phyloP scores from a whole-genome alignment of 2,113 vertebrate genomes.

The Odocoileus virginianus region DNA sequence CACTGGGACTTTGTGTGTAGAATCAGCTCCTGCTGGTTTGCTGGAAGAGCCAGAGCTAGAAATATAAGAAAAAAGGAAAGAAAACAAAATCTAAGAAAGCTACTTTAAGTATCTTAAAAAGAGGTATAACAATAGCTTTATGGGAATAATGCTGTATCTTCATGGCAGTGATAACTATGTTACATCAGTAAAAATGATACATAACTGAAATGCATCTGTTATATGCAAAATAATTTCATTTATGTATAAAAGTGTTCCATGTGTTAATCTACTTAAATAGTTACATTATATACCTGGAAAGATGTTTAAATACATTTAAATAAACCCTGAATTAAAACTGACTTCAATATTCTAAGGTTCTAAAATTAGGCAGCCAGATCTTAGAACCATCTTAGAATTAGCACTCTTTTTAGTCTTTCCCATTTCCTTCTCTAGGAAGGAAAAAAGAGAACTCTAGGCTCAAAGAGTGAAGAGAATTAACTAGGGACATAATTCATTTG shows the following conservation, averaged over 20 bases:
- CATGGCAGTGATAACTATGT: background rate
- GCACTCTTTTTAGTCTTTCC: background rate
- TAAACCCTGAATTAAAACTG: background rate
- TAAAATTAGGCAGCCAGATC: background rate
- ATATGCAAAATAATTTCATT: background rate
- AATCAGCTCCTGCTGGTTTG: conserved; percentile 84
- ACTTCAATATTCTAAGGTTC: background rate
- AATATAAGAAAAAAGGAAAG: background rate
- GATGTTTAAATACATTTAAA: background rate
- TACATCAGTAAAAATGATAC: background rate
- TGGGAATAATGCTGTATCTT: background rate
- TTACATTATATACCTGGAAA: background rate
- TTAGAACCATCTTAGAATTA: background rate
- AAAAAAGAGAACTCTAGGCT: background rate
- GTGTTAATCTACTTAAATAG: background rate
- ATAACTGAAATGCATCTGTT: background rate
- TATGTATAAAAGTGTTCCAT: background rate
- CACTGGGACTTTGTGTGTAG: conserved; percentile 83
- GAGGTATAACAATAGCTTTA: background rate
- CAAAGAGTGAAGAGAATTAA: background rate
- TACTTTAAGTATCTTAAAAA: background rate
- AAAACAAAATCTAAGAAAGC: background rate
- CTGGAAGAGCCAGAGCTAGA: conserved; percentile 85
- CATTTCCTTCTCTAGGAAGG: background rate
- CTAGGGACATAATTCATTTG: background rate